A percentile compares a stretch with the other conserved stretches of the same genome.
Conservation (phyloP, 2,888 invertebrate species). For the Agapostemon virescens region DNA sequence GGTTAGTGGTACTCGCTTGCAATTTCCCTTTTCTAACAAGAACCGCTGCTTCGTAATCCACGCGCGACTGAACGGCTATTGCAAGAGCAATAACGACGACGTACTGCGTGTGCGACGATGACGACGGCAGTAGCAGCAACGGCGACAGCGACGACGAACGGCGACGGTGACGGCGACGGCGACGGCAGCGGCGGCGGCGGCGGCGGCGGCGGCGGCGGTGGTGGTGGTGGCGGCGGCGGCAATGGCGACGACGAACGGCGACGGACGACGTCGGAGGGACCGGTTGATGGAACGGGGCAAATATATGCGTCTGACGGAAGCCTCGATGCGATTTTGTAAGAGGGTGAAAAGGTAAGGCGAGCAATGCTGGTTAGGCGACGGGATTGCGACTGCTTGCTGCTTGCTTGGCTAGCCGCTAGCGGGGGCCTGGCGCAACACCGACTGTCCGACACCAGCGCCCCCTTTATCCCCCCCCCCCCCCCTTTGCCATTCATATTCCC, state of each 20-base stretch:
- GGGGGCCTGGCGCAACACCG: slow-evolving; percentile 85
- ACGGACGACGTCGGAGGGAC: slow-evolving; percentile 55
- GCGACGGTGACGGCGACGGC: slow-evolving; percentile 4
- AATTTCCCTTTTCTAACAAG: slow-evolving; percentile 38
- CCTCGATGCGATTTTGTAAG: slow-evolving; percentile 73
- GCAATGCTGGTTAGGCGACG: slow-evolving; percentile 79
- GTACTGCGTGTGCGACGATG: slow-evolving; percentile 69
- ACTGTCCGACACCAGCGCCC: slow-evolving; percentile 82
- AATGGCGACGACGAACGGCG: slow-evolving; percentile 63
- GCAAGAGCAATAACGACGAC: slow-evolving; percentile 65
- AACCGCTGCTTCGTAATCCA: slow-evolving; percentile 59
- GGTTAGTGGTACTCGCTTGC: slow-evolving; percentile 37
- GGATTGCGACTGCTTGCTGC: slow-evolving; percentile 77
- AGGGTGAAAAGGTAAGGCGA: slow-evolving; percentile 82
- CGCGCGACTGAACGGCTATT: slow-evolving; percentile 69
- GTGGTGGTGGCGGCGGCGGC: slow-evolving; percentile 44
- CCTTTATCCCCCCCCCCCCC: slow-evolving; percentile 82
- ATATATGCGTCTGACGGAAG: slow-evolving; percentile 74
- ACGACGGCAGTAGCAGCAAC: slow-evolving; percentile 55
- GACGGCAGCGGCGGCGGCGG: slow-evolving; percentile 44
- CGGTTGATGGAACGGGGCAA: slow-evolving; percentile 66
- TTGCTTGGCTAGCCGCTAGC: slow-evolving; percentile 79
- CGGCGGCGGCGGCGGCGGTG: slow-evolving; percentile 56
- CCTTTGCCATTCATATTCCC: slow-evolving; percentile 20
- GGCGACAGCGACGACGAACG: slow-evolving; percentile 35